Evolutionary conservation across 2,888 invertebrate species (phyloP), one percentile per base, ranked within the genome.

Genomic region (Platycheirus rosarum): DNA sequence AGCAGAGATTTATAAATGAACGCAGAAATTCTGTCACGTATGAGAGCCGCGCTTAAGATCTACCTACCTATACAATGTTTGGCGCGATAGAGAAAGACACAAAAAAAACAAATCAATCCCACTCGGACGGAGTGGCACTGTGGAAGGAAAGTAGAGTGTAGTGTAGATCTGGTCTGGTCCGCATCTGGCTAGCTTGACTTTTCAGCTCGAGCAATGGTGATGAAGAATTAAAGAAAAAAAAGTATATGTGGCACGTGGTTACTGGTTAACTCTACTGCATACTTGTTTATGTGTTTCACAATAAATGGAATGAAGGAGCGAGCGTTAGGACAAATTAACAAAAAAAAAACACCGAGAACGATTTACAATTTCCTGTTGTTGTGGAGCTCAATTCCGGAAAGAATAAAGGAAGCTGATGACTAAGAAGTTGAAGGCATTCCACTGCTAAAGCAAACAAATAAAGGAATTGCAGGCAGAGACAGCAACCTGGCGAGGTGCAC

Each of bases 331-430:
- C 53, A 57, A 57, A 63, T 69, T 63, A 44, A 46, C 29, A 69
- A 71, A 44, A 51, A 57, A 42, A 29, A 46, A 26, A 70, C 66
- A 53, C 32, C 32, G 53, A 60, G 70, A 71, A 80, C 76, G 70
- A 80, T 80, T 80, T 80, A 80, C 70, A 76, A 80, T 80, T 76
- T 80, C 80, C 80, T 70, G 76, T 80, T 68, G 75, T 68, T 68
- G 75, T 68, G 40, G 49, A 79, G 63, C 16, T 42, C 68, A 49
- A 57, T 53, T 62, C 68, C 62, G 74, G 74, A 74, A 74, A 69
- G 74, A 51, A 62, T 73, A 62, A 62, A 73, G 73, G 78, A 74
- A 62, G 66, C 62, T 37, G 44, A 55, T 8, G 48, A 48, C 46
- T 48, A 16, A 42, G 53, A 44, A 32, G 48, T 44, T 60, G 68